Conservation (phyloP, 2,113 vertebrate species). For the Pteropus alecto region DNA sequence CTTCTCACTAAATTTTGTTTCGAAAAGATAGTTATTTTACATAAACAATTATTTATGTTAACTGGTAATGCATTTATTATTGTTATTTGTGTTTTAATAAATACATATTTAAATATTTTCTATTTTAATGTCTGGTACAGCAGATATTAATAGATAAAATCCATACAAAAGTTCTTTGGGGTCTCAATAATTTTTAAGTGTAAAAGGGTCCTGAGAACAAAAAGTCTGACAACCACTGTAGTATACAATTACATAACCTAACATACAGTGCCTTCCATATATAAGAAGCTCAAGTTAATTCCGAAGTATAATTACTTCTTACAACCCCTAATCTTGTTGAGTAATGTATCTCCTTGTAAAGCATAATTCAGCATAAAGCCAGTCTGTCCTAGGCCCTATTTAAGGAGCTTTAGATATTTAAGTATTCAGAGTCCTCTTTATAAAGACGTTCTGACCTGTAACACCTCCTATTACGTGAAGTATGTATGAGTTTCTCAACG, state of each 20-base stretch:
- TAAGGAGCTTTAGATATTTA: conserved; percentile 48
- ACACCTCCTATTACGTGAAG: not conserved
- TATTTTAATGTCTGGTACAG: conserved; percentile 1
- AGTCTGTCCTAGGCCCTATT: conserved; percentile 4
- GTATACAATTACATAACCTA: conserved; percentile 40
- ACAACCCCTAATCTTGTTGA: conserved; percentile 38
- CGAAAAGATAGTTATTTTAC: conserved; percentile 22
- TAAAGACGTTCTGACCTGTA: not conserved
- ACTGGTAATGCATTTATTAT: not conserved
- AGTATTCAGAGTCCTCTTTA: conserved; percentile 31
- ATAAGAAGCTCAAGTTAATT: conserved; percentile 48
- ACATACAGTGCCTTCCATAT: not conserved
- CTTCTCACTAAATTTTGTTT: not conserved
- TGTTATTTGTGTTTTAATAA: not conserved
- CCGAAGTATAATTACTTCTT: conserved; percentile 52
- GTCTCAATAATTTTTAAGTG: conserved; percentile 27
- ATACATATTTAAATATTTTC: not conserved
- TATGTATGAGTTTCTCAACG: not conserved
- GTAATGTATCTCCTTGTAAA: conserved; percentile 52
- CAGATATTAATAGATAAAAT: not conserved
- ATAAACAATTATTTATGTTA: conserved; percentile 22
- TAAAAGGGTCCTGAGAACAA: conserved; percentile 5
- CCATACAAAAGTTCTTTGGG: not conserved
- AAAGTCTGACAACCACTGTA: not conserved
- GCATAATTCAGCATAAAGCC: conserved; percentile 58